phyloP scores from a whole-genome alignment of 2,113 vertebrate genomes.

The Osmerus eperlanus region DNA sequence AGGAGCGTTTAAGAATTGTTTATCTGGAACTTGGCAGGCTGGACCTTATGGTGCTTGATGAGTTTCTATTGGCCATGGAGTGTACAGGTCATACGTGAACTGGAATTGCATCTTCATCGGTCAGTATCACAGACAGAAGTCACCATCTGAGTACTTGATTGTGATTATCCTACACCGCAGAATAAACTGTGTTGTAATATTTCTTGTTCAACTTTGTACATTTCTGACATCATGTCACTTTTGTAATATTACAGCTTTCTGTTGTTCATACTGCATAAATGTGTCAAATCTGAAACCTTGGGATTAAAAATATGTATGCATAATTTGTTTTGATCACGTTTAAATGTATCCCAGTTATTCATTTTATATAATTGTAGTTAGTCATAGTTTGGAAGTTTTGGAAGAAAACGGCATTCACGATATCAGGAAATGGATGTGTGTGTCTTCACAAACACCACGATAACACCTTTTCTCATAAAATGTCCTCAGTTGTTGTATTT shows the following conservation, averaged over 20 bases:
- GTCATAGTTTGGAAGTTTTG: too few species aligned
- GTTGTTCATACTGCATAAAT: too few species aligned
- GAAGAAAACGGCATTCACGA: too few species aligned
- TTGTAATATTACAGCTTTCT: background rate
- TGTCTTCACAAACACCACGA: background rate
- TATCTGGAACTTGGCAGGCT: background rate
- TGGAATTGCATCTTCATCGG: background rate
- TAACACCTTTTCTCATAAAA: conserved; percentile 21
- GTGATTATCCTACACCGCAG: background rate
- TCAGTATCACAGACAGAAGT: background rate
- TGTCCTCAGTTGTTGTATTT: background rate
- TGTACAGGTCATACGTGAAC: background rate
- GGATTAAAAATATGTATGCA: too few species aligned
- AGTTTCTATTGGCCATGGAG: background rate
- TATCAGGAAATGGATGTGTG: too few species aligned
- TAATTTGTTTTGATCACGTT: too few species aligned
- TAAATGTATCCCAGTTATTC: too few species aligned
- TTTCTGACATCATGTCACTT: conserved; percentile 1
- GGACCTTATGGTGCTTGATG: conserved; percentile 10
- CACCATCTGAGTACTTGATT: background rate
- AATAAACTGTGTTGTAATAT: conserved; percentile 7
- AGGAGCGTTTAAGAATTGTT: background rate
- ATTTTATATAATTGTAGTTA: too few species aligned
- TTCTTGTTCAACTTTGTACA: conserved; percentile 12
- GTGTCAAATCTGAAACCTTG: too few species aligned